phyloP scores from a whole-genome alignment of 2,888 invertebrate genomes.

The Tetranychus truncatus region DNA sequence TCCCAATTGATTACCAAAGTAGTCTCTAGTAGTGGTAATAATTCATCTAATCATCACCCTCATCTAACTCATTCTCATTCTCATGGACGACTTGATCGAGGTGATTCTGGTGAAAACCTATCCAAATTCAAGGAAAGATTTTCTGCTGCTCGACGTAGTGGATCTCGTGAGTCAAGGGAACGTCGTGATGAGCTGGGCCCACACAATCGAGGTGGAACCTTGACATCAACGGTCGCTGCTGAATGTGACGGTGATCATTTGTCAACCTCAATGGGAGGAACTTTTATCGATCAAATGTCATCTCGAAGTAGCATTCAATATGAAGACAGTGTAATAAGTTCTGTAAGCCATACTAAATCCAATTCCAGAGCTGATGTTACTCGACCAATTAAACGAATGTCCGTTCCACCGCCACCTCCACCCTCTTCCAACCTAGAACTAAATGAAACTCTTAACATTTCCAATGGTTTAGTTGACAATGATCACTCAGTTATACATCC shows the following conservation, averaged over 20 bases:
- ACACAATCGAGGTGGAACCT: constrained; percentile 16
- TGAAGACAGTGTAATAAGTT: constrained; percentile 24
- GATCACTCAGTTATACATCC: constrained; percentile 5
- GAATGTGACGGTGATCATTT: constrained; percentile 17
- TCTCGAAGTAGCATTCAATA: constrained; percentile 22
- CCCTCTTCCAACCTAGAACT: constrained; percentile 19
- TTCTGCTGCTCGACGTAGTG: constrained; percentile 8
- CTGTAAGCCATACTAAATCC: constrained; percentile 19
- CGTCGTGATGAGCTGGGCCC: constrained; percentile 27
- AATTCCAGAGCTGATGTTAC: constrained; percentile 16
- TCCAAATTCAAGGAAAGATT: constrained; percentile 19
- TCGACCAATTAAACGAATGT: constrained; percentile 10
- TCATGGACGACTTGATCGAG: background rate
- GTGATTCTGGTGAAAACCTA: constrained; percentile 12
- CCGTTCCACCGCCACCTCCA: constrained; percentile 26
- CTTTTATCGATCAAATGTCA: constrained; percentile 16
- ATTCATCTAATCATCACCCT: background rate
- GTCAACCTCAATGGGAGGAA: constrained; percentile 21
- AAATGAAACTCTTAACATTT: background rate
- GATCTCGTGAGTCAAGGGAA: constrained; percentile 24
- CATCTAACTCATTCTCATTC: background rate
- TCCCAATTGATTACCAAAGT: background rate
- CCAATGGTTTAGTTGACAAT: background rate
- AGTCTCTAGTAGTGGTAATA: background rate
- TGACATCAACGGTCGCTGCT: constrained; percentile 16